phyloP scores from a whole-genome alignment of 2,113 vertebrate species.

The Chauna torquata region DNA sequence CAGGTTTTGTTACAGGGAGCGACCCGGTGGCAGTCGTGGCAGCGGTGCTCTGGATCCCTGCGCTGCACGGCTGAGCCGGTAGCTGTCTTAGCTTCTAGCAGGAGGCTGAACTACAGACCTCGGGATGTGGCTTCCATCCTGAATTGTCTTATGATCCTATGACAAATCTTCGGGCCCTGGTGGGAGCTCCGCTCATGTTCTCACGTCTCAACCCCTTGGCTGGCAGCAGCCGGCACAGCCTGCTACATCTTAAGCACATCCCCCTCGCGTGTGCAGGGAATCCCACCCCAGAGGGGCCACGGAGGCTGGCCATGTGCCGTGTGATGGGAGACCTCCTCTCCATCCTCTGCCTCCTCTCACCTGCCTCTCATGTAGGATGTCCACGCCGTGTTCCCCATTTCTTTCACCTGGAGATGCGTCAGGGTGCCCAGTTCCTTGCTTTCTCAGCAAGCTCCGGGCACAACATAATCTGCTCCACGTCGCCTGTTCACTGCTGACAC shows the following conservation, averaged over 20 bases:
- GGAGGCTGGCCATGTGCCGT: too few relatives aligned
- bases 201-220: background rate
- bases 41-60: background rate
- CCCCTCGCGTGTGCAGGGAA: background rate
- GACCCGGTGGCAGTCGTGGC: rapidly evolving
- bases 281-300: background rate
- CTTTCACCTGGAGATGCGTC: background rate
- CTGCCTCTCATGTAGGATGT: background rate
- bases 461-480: background rate
- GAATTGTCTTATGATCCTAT: background rate
- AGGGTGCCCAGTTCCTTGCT: background rate
- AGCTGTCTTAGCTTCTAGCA: background rate
- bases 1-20: rapidly evolving
- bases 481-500: rapidly evolving
- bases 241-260: background rate
- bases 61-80: background rate
- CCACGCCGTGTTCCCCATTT: background rate
- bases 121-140: background rate
- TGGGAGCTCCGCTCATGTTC: background rate
- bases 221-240: background rate
- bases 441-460: background rate
- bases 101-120: background rate
- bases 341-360: background rate
- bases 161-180: background rate
- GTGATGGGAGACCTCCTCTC: background rate